Base-by-base conservation (phyloP, 2,797 vertebrate species). In the Rhadinocentrus ornatus region DNA sequence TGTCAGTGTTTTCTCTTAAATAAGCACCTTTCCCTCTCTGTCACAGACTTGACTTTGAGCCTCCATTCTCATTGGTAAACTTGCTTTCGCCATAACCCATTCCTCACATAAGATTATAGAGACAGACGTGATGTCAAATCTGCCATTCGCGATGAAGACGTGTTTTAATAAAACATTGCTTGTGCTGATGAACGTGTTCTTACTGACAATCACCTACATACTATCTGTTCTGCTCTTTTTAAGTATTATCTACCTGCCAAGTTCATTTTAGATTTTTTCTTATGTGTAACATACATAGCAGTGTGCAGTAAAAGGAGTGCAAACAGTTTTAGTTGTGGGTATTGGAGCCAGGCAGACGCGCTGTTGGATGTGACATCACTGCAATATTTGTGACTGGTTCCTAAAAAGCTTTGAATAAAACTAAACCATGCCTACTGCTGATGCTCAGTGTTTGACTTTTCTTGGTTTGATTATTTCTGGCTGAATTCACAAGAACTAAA, bases 1-100 rank as follows among this genome's bases (percentile, higher is more conserved):
- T 88, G 84, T 91, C 88, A 90, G 84, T 92, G 89, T 89, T 92
- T 88, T 80, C 84, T 89, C 80, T 73, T 59, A 55, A 76, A 83
- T 67, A 89, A 84, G 82, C 87, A 91, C 80, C 76, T 87, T 83
- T 84, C 75, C 77, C 61, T 82, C 72, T 80, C 55, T 75, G 48
- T 68, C 80, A 86, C 75, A 79, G 68, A 83, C 66, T 48, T 63
- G 56, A 78, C 62, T 82, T 83, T 76, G 57, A 71, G 69, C 70
- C 65, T 58, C 75, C 78, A 52, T 54, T 71, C 77, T 85, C 65
- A 59, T 87, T 88, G 9, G 41, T 82, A 62, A 74, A 87, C 77
- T 53, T 71, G 59, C 77, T 84, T 88, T 88, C 69, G 78, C 77
- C 80, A 75, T 84, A 78, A 84, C 79, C 58, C 60, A 22, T 83